These are phyloP conservation scores for Austrofundulus limnaeus DNA, from an alignment of 2,113 vertebrate genomes.

Conservation along the genomic window DNA sequence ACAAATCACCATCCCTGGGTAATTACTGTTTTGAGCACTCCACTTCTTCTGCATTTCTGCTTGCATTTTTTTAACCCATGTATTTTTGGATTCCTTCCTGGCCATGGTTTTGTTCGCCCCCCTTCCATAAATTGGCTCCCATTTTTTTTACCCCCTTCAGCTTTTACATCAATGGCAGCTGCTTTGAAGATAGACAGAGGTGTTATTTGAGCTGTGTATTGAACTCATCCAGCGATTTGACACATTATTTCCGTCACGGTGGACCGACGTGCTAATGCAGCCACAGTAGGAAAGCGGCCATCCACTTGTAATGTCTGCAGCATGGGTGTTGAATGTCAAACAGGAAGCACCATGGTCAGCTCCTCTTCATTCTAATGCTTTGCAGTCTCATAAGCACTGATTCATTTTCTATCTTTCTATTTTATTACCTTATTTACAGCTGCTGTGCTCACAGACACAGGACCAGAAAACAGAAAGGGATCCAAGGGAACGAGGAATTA, in stretches of 20 bases:
- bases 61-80: constrained; percentile 12
- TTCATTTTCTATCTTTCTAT: constrained; percentile 17
- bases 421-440: constrained; percentile 12
- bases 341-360: constrained; percentile 16
- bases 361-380: constrained; percentile 28
- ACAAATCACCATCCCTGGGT: constrained; percentile 76
- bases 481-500: constrained; percentile 23
- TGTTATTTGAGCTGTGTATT: constrained; percentile 44
- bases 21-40: constrained; percentile 68
- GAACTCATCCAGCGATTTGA: constrained; percentile 38
- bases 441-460: constrained; percentile 13
- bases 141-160: constrained; percentile 21
- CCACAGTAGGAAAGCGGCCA: constrained; percentile 28
- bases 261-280: constrained; percentile 32
- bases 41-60: constrained; percentile 46
- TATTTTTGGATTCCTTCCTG: constrained; percentile 29
- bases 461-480: not conserved
- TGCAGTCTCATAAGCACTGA: constrained; percentile 26
- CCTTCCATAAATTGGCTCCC: not conserved
- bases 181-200: constrained; percentile 42
- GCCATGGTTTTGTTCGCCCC: constrained; percentile 1
- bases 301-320: constrained; percentile 20
- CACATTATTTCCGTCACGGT: constrained; percentile 14
- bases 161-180: constrained; percentile 46
- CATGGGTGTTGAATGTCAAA: constrained; percentile 41